Conservation (phyloP, 2,797 vertebrate genomes). For the Paedocypris micromegethes region DNA sequence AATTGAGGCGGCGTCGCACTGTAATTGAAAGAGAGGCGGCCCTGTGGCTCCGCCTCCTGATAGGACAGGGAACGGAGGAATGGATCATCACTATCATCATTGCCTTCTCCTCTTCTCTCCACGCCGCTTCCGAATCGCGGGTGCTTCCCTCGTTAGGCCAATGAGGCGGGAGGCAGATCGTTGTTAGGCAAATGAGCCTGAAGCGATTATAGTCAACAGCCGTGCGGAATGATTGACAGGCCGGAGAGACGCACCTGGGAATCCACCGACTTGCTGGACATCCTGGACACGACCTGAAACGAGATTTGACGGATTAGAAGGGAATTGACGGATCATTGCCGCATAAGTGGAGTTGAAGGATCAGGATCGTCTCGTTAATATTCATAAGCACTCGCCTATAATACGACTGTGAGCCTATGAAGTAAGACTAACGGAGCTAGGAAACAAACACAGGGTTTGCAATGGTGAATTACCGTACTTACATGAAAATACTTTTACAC, state of each 20-base stretch:
- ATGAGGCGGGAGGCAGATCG: slow-evolving; percentile 41
- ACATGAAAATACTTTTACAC: too few relatives aligned
- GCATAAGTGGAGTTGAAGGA: too few relatives aligned
- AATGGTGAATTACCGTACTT: too few relatives aligned
- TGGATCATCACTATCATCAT: slow-evolving; percentile 27
- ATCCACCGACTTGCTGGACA: slow-evolving; percentile 56
- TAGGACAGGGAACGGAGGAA: slow-evolving; percentile 28
- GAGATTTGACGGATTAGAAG: slow-evolving; percentile 24
- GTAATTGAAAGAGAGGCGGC: slow-evolving; percentile 37
- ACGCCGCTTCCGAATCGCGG: slow-evolving; percentile 38
- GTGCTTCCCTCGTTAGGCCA: slow-evolving; percentile 41
- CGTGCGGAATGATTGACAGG: slow-evolving; percentile 32
- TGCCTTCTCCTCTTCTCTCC: slow-evolving; percentile 26
- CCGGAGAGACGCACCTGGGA: slow-evolving; percentile 55
- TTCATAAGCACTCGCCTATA: too few relatives aligned
- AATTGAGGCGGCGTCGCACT: slow-evolving; percentile 42
- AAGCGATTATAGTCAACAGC: slow-evolving; percentile 40
- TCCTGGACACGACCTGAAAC: slow-evolving; percentile 62
- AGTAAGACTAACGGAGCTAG: too few relatives aligned
- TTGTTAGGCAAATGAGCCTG: slow-evolving; percentile 45
- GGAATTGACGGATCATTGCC: not conserved
- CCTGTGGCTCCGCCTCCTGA: slow-evolving; percentile 16
- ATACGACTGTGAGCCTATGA: too few relatives aligned
- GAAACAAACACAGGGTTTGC: too few relatives aligned
- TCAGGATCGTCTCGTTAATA: too few relatives aligned